These are phyloP conservation scores for Galaxea fascicularis DNA, from an alignment of 92 coral and sea anemone genomes.

Conservation along the genomic window DNA sequence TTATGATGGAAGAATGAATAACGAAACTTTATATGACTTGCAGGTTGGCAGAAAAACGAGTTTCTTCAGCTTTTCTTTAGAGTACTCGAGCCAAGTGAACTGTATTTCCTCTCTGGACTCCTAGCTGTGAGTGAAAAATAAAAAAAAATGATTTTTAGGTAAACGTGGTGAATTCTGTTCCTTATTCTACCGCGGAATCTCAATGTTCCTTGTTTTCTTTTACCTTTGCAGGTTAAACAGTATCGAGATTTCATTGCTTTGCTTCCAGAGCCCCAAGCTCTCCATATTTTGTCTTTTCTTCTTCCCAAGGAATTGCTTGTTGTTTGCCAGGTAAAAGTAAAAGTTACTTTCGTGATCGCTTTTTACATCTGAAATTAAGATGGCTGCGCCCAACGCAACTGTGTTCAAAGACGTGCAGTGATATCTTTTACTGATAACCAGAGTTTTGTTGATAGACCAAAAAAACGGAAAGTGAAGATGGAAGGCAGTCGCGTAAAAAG, in stretches of 20 bases:
- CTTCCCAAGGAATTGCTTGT: conserved; percentile 81
- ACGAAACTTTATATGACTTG: neutral
- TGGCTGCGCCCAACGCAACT: no score
- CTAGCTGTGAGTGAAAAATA: conserved; percentile 84
- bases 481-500: no score
- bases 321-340: conserved; percentile 81
- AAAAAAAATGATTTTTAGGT: neutral
- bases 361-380: no score
- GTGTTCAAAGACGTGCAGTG: no score
- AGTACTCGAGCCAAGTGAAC: conserved; percentile 87
- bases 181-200: no score
- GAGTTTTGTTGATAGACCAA: no score
- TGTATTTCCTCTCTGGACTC: conserved; percentile 89
- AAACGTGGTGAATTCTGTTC: neutral
- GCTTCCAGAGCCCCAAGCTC: conserved; percentile 84
- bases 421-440: no score
- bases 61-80: conserved; percentile 90
- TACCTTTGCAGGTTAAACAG: conserved; percentile 83
- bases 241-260: conserved; percentile 87
- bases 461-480: no score
- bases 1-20: no score
- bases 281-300: conserved; percentile 78
- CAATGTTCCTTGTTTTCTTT: neutral
- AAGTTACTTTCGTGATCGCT: neutral
- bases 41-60: conserved; percentile 92